Evolutionary conservation across 2,888 invertebrate genomes (phyloP).

Genomic region (Drosophila nigricruria): DNA sequence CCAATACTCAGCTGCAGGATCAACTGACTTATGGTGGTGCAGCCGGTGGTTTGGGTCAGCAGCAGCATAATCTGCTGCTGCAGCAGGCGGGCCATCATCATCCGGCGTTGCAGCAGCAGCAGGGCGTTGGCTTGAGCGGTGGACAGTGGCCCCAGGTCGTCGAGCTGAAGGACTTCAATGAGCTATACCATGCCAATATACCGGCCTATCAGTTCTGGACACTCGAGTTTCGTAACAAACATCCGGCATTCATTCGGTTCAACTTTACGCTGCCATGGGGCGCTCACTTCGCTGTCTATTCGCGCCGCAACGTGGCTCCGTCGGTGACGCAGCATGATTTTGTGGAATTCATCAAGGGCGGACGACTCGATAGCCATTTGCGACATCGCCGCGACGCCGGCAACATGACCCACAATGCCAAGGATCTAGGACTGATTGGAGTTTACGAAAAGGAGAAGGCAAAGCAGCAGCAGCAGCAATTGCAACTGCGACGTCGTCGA

Average conservation of each 20-base stretch:
- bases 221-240: conserved; percentile 95
- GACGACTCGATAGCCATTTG: conserved; percentile 91
- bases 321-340: conserved; percentile 99
- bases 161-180: conserved; percentile 94
- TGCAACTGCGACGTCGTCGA: conserved; percentile 24
- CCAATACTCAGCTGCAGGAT: conserved; percentile 73
- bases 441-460: conserved; percentile 28
- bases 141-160: conserved; percentile 91
- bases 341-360: conserved; percentile 96
- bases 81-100: conserved; percentile 76
- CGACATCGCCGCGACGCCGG: conserved; percentile 86
- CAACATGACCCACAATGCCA: conserved; percentile 14
- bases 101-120: conserved; percentile 74
- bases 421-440: conserved; percentile 45
- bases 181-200: conserved; percentile 93
- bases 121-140: conserved; percentile 54
- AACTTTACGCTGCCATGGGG: conserved; percentile 97
- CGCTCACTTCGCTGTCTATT: conserved; percentile 97
- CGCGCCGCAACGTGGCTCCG: conserved; percentile 96
- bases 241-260: conserved; percentile 94
- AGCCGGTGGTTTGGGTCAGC: conserved; percentile 47
- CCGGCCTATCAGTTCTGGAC: conserved; percentile 97
- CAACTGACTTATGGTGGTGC: conserved; percentile 69
- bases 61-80: conserved; percentile 70
- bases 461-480: conserved; percentile 34